Conservation (phyloP, 1,140 invertebrate species). For the Danaus melanippus region DNA sequence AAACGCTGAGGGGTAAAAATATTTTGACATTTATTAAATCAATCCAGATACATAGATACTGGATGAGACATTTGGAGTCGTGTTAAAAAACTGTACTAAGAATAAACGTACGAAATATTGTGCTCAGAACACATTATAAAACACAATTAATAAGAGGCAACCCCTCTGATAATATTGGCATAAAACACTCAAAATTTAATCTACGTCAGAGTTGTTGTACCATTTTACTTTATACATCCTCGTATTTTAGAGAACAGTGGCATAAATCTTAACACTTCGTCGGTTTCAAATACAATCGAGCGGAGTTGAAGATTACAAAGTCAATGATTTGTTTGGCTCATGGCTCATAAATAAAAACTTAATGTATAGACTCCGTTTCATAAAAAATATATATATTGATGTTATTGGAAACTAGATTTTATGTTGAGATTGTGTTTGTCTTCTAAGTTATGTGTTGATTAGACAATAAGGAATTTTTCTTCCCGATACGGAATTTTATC, state of each 20-base stretch:
- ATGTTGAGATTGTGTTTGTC: conserved; percentile 7
- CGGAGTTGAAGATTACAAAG: conserved; percentile 32
- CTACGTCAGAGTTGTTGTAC: too few species aligned
- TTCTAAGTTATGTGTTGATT: conserved; percentile 13
- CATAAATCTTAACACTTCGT: conserved; percentile 55
- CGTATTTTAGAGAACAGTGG: conserved; percentile 7
- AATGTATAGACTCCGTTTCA: conserved; percentile 27
- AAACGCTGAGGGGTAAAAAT: conserved; percentile 50
- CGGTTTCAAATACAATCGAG: conserved; percentile 35
- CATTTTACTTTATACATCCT: too few species aligned
- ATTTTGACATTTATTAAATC: conserved; percentile 56
- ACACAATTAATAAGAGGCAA: too few species aligned
- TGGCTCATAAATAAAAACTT: conserved; percentile 41
- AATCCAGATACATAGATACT: conserved; percentile 14
- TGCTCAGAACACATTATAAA: too few species aligned
- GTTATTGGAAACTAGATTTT: conserved; percentile 23
- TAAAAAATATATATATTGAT: conserved; percentile 51
- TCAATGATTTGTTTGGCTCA: conserved; percentile 52
- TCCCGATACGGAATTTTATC: too few species aligned
- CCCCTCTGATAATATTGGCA: too few species aligned
- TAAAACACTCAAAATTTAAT: too few species aligned
- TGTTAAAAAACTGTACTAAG: too few species aligned
- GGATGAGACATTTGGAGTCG: conserved; percentile 14
- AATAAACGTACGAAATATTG: too few species aligned
- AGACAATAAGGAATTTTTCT: conserved; percentile 1